Percentiles rank a stretch among this genome's conserved stretches.
These are phyloP conservation scores for Piezodorus guildinii DNA, from an alignment of 1,140 invertebrate species.

Conservation along the genomic window DNA sequence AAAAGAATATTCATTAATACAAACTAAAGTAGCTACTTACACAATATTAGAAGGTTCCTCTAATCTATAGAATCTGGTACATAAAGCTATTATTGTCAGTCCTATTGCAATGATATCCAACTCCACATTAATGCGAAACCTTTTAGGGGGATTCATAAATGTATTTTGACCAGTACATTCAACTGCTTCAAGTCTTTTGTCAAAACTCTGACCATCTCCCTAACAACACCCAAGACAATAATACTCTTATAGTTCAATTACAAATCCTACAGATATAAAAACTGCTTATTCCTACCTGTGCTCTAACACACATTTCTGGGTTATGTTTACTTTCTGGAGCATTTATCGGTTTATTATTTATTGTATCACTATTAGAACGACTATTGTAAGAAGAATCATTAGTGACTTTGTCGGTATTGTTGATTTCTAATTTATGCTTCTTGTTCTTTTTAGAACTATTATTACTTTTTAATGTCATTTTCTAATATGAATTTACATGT, in stretches of 20 bases:
- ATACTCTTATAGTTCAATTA: not conserved
- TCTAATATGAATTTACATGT: no score
- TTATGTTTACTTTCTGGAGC: no score
- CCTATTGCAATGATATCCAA: conserved; percentile 63
- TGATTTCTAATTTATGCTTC: no score
- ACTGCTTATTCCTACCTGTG: no score
- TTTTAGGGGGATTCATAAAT: not conserved
- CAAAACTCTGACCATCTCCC: conserved; percentile 8
- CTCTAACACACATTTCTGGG: no score
- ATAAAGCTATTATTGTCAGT: conserved; percentile 56
- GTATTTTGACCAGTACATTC: not conserved
- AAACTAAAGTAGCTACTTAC: conserved; percentile 47
- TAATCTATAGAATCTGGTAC: conserved; percentile 69
- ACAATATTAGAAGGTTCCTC: conserved; percentile 77
- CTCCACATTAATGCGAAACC: conserved; percentile 43
- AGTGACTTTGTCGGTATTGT: no score
- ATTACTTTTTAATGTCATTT: no score
- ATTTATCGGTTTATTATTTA: no score
- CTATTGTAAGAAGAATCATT: no score
- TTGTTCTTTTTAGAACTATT: no score
- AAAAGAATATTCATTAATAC: not conserved
- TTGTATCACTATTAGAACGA: no score
- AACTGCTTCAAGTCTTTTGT: not conserved
- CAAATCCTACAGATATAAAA: no score
- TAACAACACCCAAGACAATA: not conserved